A percentile compares a stretch with the other conserved stretches of the same genome.
Evolutionary conservation across 2,113 vertebrate species (phyloP).

Genomic region (Microcebus ravelobensis): DNA sequence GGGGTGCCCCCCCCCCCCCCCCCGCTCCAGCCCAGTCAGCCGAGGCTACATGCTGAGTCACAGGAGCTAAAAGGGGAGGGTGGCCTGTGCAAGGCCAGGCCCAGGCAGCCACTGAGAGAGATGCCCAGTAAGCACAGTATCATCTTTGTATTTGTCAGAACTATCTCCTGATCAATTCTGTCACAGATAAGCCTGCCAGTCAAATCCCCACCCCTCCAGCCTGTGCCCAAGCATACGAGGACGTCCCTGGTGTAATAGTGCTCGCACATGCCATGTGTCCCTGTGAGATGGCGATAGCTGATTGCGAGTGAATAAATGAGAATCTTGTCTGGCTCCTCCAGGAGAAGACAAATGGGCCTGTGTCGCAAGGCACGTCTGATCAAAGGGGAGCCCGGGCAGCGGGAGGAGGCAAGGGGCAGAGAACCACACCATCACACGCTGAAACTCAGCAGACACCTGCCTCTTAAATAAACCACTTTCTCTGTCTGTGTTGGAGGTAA

Average conservation of each 20-base stretch:
- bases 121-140: background rate
- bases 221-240: rapidly evolving
- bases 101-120: background rate
- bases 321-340: conserved; percentile 31
- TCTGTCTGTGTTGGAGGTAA: background rate
- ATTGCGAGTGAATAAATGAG: conserved; percentile 30
- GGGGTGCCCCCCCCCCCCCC: no score
- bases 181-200: conserved; percentile 24
- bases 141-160: background rate
- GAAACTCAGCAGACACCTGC: background rate
- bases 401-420: background rate
- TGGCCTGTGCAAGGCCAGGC: background rate
- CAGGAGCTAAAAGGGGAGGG: background rate
- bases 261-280: background rate
- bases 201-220: background rate
- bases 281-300: background rate
- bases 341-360: conserved; percentile 44
- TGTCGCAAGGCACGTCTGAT: conserved; percentile 31
- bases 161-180: background rate
- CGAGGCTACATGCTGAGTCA: background rate
- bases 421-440: rapidly evolving
- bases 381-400: background rate
- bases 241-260: background rate
- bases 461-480: background rate
- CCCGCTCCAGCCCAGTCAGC: background rate